Base-by-base conservation (phyloP, 2,113 vertebrate genomes). In the Tetraodon nigroviridis region DNA sequence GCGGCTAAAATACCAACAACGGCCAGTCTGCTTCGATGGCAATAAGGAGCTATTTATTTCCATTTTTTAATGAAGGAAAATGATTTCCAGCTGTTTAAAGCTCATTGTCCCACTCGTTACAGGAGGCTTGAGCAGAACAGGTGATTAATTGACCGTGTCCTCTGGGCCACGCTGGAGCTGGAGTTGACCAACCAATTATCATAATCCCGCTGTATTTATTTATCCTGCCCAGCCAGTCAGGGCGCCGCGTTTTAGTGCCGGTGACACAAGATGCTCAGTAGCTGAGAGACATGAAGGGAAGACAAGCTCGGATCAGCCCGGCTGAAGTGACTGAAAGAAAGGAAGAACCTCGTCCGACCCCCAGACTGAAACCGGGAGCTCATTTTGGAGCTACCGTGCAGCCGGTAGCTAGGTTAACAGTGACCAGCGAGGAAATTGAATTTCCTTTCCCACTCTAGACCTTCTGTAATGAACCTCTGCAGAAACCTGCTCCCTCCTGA, bases 181-280 rank as follows among this genome's bases (percentile, higher is more conserved):
- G 81, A 89, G 88, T 89, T 91, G 83, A 91, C 92, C 85, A 88
- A 87, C 88, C 90, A 94, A 94, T 94, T 93, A 94, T 82, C 75
- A 88, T 92, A 92, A 94, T 93, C 90, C 89, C 86, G 76, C 78
- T 65, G 64, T 93, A 91, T 93, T 93, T 93, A 89, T 92, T 94
- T 94, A 92, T 82, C 86, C 88, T 87, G 72, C 79, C 52, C 78
- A 71, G 69, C 73, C 82, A 78, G 60, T 80, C 86, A 84, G 81
- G 83, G 66, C 62, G 50, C 53, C 6, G 59, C n/a, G 62, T 68
- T 83, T 82, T 69, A 73, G 76, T 67, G 64, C 76, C 24, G 40
- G 72, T 76, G 64, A 74, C 71, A 75, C 86, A 84, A 82, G 79
- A 90, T 87, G 89, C 87, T 84, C 63, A 81, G 76, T 11, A 5